These are phyloP conservation scores for Amia ocellicauda DNA, from an alignment of 2,113 vertebrate genomes.

Conservation along the genomic window DNA sequence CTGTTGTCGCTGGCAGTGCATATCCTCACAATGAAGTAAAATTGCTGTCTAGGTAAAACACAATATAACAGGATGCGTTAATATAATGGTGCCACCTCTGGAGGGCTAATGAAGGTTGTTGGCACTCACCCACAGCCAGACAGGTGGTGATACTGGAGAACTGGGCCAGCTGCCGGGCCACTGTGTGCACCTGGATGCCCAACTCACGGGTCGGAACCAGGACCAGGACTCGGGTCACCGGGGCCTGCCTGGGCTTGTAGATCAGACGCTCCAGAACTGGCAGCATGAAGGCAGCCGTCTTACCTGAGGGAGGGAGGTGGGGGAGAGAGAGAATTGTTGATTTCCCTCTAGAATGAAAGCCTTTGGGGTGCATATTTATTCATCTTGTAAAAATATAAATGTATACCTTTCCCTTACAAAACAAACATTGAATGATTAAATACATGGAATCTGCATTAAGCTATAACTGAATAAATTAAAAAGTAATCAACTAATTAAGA, in stretches of 20 bases:
- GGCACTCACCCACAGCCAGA: slow-evolving; percentile 83
- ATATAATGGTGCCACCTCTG: background rate
- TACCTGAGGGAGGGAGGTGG: slow-evolving; percentile 63
- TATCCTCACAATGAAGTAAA: no score
- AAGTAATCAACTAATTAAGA: no score
- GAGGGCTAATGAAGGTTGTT: background rate
- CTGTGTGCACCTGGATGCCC: slow-evolving; percentile 93
- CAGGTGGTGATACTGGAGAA: slow-evolving; percentile 86
- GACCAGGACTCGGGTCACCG: slow-evolving; percentile 84
- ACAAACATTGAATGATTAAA: no score
- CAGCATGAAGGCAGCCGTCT: slow-evolving; percentile 93
- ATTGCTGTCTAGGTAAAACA: no score
- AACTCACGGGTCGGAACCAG: slow-evolving; percentile 92
- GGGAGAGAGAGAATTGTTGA: background rate
- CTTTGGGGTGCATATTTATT: no score
- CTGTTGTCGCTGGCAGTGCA: no score
- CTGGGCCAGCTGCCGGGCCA: slow-evolving; percentile 87
- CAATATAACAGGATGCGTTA: background rate
- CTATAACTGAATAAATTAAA: no score
- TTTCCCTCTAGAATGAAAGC: no score
- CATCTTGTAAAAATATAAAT: no score
- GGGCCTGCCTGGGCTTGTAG: slow-evolving; percentile 87
- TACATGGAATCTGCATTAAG: no score
- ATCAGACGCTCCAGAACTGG: slow-evolving; percentile 91
- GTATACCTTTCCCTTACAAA: no score